Conservation (phyloP, 2,113 vertebrate genomes). For the Synchiropus splendidus region DNA sequence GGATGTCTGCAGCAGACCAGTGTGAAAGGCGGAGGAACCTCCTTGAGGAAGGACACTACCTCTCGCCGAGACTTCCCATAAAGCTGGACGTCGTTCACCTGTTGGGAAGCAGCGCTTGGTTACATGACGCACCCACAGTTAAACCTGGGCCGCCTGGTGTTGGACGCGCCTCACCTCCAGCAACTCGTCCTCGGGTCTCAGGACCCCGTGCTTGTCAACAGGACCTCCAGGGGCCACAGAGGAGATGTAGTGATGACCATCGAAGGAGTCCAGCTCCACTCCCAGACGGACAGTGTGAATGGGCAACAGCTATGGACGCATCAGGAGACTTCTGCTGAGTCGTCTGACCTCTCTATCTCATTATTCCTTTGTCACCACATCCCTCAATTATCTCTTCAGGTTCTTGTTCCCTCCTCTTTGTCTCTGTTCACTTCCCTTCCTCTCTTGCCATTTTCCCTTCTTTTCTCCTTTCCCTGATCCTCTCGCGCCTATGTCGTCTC, state of each 20-base stretch:
- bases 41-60: constrained; percentile 83
- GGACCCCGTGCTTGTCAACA: constrained; percentile 67
- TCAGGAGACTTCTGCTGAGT: not conserved
- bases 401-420: no score
- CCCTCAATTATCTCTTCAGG: no score
- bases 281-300: constrained; percentile 88
- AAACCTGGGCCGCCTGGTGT: no score
- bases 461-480: no score
- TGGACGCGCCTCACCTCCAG: constrained; percentile 37
- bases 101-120: not conserved
- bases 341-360: no score
- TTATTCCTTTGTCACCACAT: no score
- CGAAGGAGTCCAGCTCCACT: constrained; percentile 88
- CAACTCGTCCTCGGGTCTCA: constrained; percentile 87
- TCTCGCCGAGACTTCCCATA: constrained; percentile 83
- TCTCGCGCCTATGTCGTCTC: no score
- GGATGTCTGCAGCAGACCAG: constrained; percentile 85
- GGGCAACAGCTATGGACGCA: constrained; percentile 72
- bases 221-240: constrained; percentile 82
- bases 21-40: constrained; percentile 86
- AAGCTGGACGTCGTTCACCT: constrained; percentile 88
- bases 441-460: no score
- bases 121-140: not conserved
- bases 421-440: no score
- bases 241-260: constrained; percentile 94